phyloP scores from a whole-genome alignment of 1,140 invertebrate species.

The Hesperophylax magnus region DNA sequence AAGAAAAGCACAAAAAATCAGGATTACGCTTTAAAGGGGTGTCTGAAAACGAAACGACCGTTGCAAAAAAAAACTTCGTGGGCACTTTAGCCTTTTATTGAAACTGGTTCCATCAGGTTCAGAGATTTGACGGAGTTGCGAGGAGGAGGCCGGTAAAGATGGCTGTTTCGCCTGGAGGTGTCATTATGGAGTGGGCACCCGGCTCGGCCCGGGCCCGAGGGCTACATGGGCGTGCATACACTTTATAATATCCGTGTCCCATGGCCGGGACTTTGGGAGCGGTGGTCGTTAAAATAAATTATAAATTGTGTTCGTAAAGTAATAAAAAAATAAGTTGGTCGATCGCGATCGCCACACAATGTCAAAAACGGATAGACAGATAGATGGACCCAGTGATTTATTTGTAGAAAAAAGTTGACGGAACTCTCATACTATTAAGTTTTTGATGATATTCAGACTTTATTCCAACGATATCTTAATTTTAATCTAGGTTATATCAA shows the following conservation, averaged over 20 bases:
- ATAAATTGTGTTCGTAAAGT: slow-evolving; percentile 1
- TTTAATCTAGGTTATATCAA: too few species aligned
- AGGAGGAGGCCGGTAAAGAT: background rate
- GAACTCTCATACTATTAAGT: too few species aligned
- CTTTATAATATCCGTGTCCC: background rate
- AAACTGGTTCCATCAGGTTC: slow-evolving; percentile 19
- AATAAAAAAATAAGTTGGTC: background rate
- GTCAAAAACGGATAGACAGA: background rate
- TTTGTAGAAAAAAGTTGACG: too few species aligned
- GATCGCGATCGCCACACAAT: background rate
- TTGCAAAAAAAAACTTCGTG: background rate
- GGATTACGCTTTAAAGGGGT: background rate
- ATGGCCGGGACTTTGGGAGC: background rate
- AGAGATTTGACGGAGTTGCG: background rate
- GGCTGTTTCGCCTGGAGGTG: background rate
- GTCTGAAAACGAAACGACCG: background rate
- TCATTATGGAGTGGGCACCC: slow-evolving; percentile 13
- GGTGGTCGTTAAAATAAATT: background rate
- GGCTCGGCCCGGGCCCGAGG: background rate
- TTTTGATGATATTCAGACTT: too few species aligned
- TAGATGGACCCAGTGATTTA: too few species aligned
- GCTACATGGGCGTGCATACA: background rate
- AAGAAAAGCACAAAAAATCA: background rate
- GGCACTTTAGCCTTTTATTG: background rate
- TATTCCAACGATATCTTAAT: too few species aligned